phyloP scores from a whole-genome alignment of 2,113 vertebrate species.

The Holacanthus passer region DNA sequence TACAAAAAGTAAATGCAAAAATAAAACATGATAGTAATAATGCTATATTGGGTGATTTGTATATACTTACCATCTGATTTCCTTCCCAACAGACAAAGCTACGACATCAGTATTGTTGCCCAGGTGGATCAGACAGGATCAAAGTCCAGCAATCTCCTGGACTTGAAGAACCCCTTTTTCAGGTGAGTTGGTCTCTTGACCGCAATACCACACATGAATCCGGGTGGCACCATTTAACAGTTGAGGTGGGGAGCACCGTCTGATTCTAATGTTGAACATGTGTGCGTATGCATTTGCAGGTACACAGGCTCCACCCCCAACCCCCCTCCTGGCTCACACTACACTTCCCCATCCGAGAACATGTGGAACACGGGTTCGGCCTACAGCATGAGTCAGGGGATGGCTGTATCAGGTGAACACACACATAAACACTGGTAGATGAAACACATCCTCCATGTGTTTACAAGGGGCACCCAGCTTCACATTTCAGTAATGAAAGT shows the following conservation, averaged over 20 bases:
- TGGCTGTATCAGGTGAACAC: conserved; percentile 89
- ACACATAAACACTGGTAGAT: conserved; percentile 52
- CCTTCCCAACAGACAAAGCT: conserved; percentile 89
- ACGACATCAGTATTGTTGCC: conserved; percentile 97
- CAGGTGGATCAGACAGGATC: conserved; percentile 98
- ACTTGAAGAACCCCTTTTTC: conserved; percentile 97
- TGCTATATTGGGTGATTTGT: not conserved
- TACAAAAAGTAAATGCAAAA: not conserved
- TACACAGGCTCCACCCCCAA: conserved; percentile 92
- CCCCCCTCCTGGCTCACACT: conserved; percentile 94
- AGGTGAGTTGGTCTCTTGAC: conserved; percentile 81
- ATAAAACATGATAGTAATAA: not conserved
- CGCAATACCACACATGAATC: too few relatives aligned
- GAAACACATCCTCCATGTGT: conserved; percentile 1
- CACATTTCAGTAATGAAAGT: not conserved
- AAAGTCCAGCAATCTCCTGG: conserved; percentile 95
- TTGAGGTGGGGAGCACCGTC: not conserved
- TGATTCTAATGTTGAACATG: conserved; percentile 4
- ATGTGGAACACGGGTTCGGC: conserved; percentile 93
- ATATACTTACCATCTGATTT: not conserved
- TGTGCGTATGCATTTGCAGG: conserved; percentile 78
- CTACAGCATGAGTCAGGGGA: conserved; percentile 92
- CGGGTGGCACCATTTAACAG: not conserved
- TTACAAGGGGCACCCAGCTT: not conserved
- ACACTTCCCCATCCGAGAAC: conserved; percentile 93